A percentile compares a stretch with the other conserved stretches of the same genome.
phyloP scores from a whole-genome alignment of 30 jellyfish, hydroid and myxozoan genomes.

The Turritopsis rubra region DNA sequence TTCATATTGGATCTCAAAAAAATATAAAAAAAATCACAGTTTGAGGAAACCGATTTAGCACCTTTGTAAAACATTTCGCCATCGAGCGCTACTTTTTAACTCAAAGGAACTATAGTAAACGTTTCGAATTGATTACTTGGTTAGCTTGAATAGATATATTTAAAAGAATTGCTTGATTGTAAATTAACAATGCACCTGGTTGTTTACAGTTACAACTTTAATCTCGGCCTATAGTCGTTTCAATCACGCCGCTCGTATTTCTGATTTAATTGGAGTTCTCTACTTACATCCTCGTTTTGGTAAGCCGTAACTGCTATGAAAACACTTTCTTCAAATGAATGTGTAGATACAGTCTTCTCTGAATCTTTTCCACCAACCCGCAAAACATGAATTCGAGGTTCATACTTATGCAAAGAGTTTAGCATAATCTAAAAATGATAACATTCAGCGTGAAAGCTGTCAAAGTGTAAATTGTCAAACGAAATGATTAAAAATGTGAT shows the following conservation, averaged over 20 bases:
- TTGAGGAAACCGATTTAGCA: not conserved
- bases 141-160: not conserved
- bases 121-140: not conserved
- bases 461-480: not conserved
- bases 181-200: no score
- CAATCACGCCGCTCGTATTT: no score
- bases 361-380: slow-evolving; percentile 82
- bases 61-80: not conserved
- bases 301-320: slow-evolving; percentile 97
- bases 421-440: slow-evolving; percentile 60
- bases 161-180: not conserved
- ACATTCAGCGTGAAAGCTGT: not conserved
- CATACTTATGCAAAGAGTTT: slow-evolving; percentile 85
- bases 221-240: no score
- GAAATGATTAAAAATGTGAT: not conserved
- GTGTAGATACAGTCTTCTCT: slow-evolving; percentile 72
- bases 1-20: not conserved
- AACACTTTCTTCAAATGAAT: slow-evolving; percentile 78
- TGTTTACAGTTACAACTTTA: no score
- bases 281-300: slow-evolving; percentile 89
- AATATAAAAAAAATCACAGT: not conserved
- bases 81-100: not conserved
- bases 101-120: not conserved
- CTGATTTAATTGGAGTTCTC: no score
- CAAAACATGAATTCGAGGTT: slow-evolving; percentile 83